Evolutionary conservation across 2,113 vertebrate genomes (phyloP).

Genomic region (Lasiurus borealis): DNA sequence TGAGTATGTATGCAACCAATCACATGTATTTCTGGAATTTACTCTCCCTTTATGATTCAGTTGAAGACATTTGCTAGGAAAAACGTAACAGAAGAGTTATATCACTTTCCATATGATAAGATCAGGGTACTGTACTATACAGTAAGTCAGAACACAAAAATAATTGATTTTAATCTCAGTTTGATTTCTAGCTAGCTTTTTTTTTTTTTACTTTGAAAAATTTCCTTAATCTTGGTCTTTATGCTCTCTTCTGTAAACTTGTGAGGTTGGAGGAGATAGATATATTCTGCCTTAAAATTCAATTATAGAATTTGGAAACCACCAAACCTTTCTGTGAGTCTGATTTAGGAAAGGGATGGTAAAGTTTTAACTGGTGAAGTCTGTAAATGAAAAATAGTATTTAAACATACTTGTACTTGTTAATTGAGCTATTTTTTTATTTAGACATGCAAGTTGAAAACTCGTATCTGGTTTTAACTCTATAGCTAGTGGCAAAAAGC

Average conservation of each 20-base stretch:
- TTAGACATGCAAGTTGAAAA: background rate
- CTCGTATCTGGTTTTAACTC: background rate
- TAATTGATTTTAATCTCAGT: constrained; percentile 20
- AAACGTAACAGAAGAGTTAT: background rate
- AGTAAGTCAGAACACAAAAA: background rate
- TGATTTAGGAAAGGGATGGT: constrained; percentile 42
- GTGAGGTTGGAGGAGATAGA: background rate
- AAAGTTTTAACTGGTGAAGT: background rate
- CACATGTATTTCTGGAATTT: background rate
- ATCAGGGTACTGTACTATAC: background rate
- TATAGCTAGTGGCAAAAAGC: background rate
- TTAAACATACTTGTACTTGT: constrained; percentile 54
- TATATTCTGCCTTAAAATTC: constrained; percentile 60
- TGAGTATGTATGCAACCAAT: background rate
- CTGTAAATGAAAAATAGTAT: constrained; percentile 52
- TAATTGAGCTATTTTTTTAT: constrained; percentile 39
- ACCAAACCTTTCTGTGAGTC: background rate
- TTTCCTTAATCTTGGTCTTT: constrained; percentile 37
- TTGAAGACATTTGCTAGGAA: background rate
- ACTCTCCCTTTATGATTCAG: background rate
- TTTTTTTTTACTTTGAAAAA: background rate
- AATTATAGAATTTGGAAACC: constrained; percentile 55
- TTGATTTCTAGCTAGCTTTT: background rate
- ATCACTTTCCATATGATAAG: background rate
- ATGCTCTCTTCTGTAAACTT: constrained; percentile 15